Conservation (phyloP, 2,113 vertebrate genomes). For the Aegotheles bennettii region DNA sequence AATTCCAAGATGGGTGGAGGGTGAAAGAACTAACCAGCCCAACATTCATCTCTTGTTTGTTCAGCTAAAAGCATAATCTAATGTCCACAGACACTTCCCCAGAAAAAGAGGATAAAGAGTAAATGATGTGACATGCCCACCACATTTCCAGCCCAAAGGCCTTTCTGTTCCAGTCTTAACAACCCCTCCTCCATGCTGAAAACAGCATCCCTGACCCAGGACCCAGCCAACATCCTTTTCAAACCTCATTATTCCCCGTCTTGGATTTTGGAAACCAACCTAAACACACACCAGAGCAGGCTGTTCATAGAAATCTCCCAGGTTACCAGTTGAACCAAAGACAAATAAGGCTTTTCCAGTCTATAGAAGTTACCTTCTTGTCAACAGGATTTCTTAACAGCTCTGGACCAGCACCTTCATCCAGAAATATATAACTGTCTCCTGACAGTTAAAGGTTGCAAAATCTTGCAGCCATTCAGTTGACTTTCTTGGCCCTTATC, state of each 20-base stretch:
- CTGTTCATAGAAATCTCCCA: neutral
- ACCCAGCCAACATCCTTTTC: neutral
- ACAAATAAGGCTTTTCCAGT: neutral
- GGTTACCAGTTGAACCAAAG: neutral
- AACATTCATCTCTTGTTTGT: neutral
- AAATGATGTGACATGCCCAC: neutral
- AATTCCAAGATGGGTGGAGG: conserved; percentile 16
- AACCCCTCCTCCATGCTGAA: neutral
- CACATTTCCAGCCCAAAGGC: neutral
- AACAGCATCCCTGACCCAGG: neutral
- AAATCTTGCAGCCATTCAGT: neutral
- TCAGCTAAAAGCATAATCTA: neutral
- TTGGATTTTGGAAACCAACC: neutral
- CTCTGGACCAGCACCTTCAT: neutral
- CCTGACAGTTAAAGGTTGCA: rapidly evolving
- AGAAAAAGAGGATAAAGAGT: neutral
- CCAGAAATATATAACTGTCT: neutral
- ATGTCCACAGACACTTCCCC: neutral
- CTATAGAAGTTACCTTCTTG: neutral
- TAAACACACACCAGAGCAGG: rapidly evolving
- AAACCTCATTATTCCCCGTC: neutral
- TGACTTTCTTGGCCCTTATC: neutral
- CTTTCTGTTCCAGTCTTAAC: neutral
- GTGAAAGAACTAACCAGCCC: neutral
- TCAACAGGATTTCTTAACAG: neutral